These are phyloP conservation scores for Arion vulgaris DNA, from an alignment of 1,140 invertebrate species.

Conservation along the genomic window DNA sequence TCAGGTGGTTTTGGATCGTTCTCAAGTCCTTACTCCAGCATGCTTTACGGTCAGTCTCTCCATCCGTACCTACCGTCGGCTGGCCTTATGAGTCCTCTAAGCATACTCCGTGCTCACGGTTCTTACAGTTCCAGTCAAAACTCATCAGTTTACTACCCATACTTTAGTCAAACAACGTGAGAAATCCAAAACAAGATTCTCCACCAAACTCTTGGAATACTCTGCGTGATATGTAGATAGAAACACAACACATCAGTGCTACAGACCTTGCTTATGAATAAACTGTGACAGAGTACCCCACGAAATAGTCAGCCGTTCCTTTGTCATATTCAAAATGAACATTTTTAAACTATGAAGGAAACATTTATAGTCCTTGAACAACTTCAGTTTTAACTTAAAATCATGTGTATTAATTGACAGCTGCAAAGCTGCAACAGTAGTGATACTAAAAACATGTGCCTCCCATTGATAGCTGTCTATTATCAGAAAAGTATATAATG, in stretches of 20 bases:
- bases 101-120: conserved; percentile 54
- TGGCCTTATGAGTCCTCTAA: conserved; percentile 59
- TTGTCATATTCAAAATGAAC: too few species aligned
- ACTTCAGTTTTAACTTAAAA: too few species aligned
- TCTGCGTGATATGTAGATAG: neutral
- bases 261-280: too few species aligned
- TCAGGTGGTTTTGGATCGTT: conserved; percentile 56
- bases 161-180: conserved; percentile 62
- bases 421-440: too few species aligned
- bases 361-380: too few species aligned
- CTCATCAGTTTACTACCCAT: conserved; percentile 65
- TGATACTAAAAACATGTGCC: too few species aligned
- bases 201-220: neutral
- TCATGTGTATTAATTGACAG: too few species aligned
- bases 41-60: conserved; percentile 63
- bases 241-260: neutral
- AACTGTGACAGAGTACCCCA: too few species aligned
- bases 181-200: neutral
- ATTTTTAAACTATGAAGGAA: too few species aligned
- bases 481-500: too few species aligned
- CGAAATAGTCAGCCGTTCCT: too few species aligned
- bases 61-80: conserved; percentile 61
- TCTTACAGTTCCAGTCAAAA: conserved; percentile 53
- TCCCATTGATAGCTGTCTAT: too few species aligned
- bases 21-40: conserved; percentile 59